Conservation (phyloP, 2,113 vertebrate species). For the Butorides virescens region DNA sequence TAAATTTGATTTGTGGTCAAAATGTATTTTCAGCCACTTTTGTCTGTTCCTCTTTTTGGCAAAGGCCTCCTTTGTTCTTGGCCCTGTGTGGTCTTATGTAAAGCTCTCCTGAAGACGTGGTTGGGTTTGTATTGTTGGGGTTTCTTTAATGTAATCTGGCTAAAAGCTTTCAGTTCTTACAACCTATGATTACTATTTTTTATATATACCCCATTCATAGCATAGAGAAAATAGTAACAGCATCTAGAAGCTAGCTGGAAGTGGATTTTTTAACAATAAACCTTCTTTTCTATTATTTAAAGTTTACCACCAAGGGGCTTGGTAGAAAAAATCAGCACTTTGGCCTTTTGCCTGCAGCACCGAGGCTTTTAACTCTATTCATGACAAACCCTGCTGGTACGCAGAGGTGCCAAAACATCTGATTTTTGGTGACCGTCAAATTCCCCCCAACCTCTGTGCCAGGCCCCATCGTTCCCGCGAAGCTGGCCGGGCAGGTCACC, state of each 20-base stretch:
- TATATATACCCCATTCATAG: neutral
- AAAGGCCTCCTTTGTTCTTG: neutral
- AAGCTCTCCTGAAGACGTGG: neutral
- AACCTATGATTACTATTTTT: neutral
- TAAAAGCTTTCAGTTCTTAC: neutral
- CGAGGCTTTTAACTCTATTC: neutral
- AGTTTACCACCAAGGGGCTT: neutral
- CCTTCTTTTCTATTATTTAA: neutral
- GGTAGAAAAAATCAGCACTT: neutral
- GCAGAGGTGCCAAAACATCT: neutral
- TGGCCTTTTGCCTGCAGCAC: neutral
- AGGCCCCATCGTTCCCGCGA: fast-evolving
- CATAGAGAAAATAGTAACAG: neutral
- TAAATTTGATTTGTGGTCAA: neutral
- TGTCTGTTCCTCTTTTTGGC: neutral
- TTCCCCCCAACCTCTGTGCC: neutral
- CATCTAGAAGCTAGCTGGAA: neutral
- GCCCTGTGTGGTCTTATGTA: neutral
- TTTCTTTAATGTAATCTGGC: neutral
- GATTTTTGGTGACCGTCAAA: neutral
- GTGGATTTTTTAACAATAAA: neutral
- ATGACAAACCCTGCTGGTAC: neutral
- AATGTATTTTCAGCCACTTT: neutral
- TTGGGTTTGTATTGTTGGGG: neutral
- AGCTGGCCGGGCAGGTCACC: no score